Evolutionary conservation across 1,140 invertebrate genomes (phyloP).

Genomic region (Chrysopa pallens): DNA sequence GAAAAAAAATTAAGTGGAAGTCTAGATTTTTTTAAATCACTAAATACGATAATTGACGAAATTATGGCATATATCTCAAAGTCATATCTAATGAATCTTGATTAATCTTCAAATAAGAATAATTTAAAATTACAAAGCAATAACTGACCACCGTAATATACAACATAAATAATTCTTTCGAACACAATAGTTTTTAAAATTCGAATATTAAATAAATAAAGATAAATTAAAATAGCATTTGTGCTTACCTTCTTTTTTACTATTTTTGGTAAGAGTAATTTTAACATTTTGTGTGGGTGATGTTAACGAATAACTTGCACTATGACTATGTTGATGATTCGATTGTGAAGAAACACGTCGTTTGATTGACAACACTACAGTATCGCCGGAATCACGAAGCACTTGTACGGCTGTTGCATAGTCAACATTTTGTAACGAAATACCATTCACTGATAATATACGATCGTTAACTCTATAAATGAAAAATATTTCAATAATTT

Average conservation of each 20-base stretch:
- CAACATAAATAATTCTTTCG: no score
- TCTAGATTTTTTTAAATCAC: no score
- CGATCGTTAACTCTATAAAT: conserved; percentile 83
- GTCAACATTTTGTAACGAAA: conserved; percentile 92
- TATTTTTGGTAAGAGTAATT: conserved; percentile 72
- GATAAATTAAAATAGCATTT: not conserved
- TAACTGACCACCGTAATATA: not conserved
- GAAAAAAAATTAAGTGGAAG: no score
- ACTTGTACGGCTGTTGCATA: conserved; percentile 86
- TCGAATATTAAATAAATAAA: no score
- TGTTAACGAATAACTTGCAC: conserved; percentile 27
- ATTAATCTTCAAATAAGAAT: no score
- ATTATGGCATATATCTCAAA: no score
- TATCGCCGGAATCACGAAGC: conserved; percentile 70
- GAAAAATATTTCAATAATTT: not conserved
- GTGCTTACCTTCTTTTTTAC: conserved; percentile 79
- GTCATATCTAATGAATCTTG: no score
- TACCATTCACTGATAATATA: conserved; percentile 90
- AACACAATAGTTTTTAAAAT: no score
- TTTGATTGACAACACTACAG: conserved; percentile 76
- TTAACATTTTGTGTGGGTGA: conserved; percentile 41
- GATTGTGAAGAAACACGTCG: conserved; percentile 35
- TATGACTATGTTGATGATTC: conserved; percentile 26
- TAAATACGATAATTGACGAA: no score
- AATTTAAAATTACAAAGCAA: no score